Conservation (phyloP, 30 jellyfish, hydroid and myxozoan species). For the Nemopilema nomurai region DNA sequence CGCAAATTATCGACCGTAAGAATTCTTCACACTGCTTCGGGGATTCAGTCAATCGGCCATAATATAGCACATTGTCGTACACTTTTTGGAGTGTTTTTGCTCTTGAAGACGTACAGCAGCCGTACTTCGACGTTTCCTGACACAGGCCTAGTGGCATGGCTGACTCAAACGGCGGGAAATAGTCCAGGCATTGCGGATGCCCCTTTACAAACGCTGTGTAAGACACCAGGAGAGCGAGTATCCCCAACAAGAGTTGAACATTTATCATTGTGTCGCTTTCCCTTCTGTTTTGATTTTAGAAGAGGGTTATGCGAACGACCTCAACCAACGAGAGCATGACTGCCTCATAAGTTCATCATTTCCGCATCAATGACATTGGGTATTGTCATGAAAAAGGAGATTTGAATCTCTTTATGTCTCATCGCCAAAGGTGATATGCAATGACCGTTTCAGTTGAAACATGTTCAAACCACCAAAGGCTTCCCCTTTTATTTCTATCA, state of each 20-base stretch:
- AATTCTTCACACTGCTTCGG: slow-evolving; percentile 34
- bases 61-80: slow-evolving; percentile 13
- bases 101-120: slow-evolving; percentile 76
- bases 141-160: slow-evolving; percentile 62
- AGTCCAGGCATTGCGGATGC: slow-evolving; percentile 97
- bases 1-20: slow-evolving; percentile 61
- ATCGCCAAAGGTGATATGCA: too few species aligned
- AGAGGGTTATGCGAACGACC: not conserved
- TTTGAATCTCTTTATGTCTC: not conserved
- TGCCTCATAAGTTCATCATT: not conserved
- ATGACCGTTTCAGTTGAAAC: not conserved
- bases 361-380: not conserved
- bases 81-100: slow-evolving; percentile 36
- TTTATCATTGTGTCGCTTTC: not conserved
- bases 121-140: slow-evolving; percentile 58
- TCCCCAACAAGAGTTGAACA: not conserved
- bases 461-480: not conserved
- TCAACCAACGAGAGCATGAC: not conserved
- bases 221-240: not conserved
- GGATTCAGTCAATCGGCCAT: not conserved
- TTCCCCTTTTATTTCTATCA: not conserved
- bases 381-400: not conserved
- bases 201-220: not conserved
- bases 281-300: not conserved
- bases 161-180: slow-evolving; percentile 81